These are phyloP conservation scores for Dendrolimus houi DNA, from an alignment of 2,888 invertebrate genomes.

Conservation along the genomic window DNA sequence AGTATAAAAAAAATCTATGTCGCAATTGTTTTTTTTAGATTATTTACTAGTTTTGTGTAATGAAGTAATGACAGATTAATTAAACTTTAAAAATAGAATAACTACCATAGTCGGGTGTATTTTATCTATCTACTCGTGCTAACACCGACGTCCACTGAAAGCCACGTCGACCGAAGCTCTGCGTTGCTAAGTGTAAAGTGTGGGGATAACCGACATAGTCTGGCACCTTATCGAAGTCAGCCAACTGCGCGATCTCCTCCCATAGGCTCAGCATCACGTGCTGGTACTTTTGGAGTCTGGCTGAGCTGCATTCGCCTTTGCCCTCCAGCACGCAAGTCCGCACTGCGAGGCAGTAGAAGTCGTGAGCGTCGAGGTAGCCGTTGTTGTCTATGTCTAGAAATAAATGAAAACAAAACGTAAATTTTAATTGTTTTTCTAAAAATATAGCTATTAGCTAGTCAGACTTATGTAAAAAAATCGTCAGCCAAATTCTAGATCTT, in stretches of 20 bases:
- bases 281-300: constrained; percentile 85
- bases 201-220: constrained; percentile 71
- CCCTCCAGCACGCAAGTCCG: constrained; percentile 89
- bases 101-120: neutral
- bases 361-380: constrained; percentile 87
- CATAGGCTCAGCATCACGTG: constrained; percentile 89
- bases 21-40: too few species aligned
- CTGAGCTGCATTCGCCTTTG: constrained; percentile 85
- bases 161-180: constrained; percentile 27
- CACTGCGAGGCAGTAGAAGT: constrained; percentile 89
- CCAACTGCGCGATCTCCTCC: constrained; percentile 90
- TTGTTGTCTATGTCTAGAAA: constrained; percentile 88
- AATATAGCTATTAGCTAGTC: too few species aligned
- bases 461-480: too few species aligned
- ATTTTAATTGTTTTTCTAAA: too few species aligned
- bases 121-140: constrained; percentile 3
- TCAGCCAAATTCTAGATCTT: too few species aligned
- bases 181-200: constrained; percentile 29
- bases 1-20: too few species aligned
- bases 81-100: neutral
- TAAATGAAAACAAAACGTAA: neutral
- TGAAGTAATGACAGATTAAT: too few species aligned
- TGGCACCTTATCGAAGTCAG: constrained; percentile 90
- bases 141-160: constrained; percentile 23
- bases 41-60: too few species aligned